Conservation (phyloP, 2,888 invertebrate genomes). For the Fragum fragum region DNA sequence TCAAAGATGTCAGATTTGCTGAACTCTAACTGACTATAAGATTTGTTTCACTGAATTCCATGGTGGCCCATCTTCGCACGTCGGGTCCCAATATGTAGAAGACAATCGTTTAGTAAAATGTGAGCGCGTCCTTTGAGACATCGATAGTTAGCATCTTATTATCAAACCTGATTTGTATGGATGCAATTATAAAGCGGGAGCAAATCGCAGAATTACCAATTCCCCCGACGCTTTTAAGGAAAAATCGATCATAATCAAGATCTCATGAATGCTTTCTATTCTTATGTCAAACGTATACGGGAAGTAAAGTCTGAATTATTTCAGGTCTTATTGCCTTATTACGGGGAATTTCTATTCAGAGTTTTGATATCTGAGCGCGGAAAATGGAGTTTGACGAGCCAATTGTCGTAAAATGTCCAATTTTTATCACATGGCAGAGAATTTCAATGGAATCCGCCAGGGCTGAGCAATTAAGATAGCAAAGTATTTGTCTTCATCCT, state of each 20-base stretch:
- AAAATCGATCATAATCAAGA: conserved; percentile 42
- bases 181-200: conserved; percentile 34
- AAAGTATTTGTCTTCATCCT: background rate
- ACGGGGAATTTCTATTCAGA: conserved; percentile 39
- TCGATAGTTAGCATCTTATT: conserved; percentile 29
- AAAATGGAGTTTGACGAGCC: conserved; percentile 25
- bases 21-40: too few relatives aligned
- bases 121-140: background rate
- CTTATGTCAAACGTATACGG: conserved; percentile 30
- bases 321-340: conserved; percentile 42
- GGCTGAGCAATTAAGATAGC: background rate
- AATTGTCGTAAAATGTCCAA: conserved; percentile 32
- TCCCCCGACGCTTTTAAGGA: conserved; percentile 30
- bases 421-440: conserved; percentile 16
- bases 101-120: background rate
- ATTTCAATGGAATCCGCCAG: conserved; percentile 5
- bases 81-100: too few relatives aligned
- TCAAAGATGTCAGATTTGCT: too few relatives aligned
- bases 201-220: conserved; percentile 37
- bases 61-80: too few relatives aligned
- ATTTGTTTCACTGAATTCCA: too few relatives aligned
- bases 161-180: conserved; percentile 28
- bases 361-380: conserved; percentile 28
- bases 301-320: conserved; percentile 40
- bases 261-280: conserved; percentile 33